A percentile compares a stretch with the other conserved stretches of the same genome.
These are phyloP conservation scores for Drosophila setifemur DNA, from an alignment of 1,140 invertebrate species.

Conservation along the genomic window DNA sequence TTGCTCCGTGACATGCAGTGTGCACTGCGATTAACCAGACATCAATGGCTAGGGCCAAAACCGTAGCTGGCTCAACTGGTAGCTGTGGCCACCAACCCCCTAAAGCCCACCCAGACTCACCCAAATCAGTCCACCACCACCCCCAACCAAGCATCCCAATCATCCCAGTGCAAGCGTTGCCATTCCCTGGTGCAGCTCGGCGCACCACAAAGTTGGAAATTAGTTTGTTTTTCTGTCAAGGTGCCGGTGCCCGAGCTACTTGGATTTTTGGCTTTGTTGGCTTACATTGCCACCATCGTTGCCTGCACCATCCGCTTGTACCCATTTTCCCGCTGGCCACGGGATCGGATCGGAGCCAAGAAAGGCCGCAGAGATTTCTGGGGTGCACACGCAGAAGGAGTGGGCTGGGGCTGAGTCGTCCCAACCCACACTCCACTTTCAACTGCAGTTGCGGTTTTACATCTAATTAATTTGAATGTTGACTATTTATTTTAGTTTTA, in stretches of 20 bases:
- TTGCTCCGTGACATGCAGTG: background rate
- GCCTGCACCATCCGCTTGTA: too few relatives aligned
- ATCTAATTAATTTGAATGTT: conserved; percentile 11
- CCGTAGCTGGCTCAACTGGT: conserved; percentile 37
- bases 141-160: background rate
- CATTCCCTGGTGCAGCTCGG: conserved; percentile 27
- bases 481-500: conserved; percentile 1
- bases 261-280: conserved; percentile 42
- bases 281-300: conserved; percentile 34
- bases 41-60: conserved; percentile 45
- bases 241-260: conserved; percentile 35
- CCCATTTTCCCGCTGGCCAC: background rate
- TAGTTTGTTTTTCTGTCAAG: conserved; percentile 52
- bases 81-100: conserved; percentile 30
- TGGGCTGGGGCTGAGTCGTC: background rate
- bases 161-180: background rate
- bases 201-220: conserved; percentile 50
- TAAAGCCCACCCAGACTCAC: too few relatives aligned
- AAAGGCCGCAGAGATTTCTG: background rate
- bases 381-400: background rate
- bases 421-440: background rate
- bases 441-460: background rate
- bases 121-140: background rate
- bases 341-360: background rate
- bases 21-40: conserved; percentile 46